phyloP scores from a whole-genome alignment of 2,797 vertebrate genomes.

The Scarus forsteni region DNA sequence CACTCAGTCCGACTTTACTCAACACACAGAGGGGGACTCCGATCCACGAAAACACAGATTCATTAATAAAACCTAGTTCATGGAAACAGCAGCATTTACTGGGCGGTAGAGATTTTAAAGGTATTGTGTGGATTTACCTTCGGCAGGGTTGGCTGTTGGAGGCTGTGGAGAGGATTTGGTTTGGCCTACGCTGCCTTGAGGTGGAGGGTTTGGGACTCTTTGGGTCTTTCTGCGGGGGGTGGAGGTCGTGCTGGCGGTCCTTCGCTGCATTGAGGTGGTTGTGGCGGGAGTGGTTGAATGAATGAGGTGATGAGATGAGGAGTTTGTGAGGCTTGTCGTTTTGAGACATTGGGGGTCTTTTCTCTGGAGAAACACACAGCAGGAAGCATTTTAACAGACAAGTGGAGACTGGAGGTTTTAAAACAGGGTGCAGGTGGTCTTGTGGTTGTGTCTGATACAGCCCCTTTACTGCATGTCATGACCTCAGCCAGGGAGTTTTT shows the following conservation, averaged over 20 bases:
- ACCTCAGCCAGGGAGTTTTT: too few relatives aligned
- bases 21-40: constrained; percentile 17
- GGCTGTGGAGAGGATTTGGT: constrained; percentile 61
- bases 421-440: too few relatives aligned
- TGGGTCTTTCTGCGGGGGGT: constrained; percentile 62
- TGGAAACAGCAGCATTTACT: not conserved
- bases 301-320: constrained; percentile 64
- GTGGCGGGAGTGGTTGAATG: constrained; percentile 73
- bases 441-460: too few relatives aligned
- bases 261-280: constrained; percentile 67
- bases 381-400: constrained; percentile 1
- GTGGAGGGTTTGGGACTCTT: constrained; percentile 76
- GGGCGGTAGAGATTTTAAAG: not conserved
- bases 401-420: too few relatives aligned
- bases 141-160: constrained; percentile 85
- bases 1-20: constrained; percentile 30
- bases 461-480: too few relatives aligned
- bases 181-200: constrained; percentile 63
- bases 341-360: constrained; percentile 87
- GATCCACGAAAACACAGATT: constrained; percentile 39
- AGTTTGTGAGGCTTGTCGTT: constrained; percentile 60
- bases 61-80: constrained; percentile 3
- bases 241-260: constrained; percentile 77
- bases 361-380: constrained; percentile 76
- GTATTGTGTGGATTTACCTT: constrained; percentile 76